phyloP scores from a whole-genome alignment of 2,888 invertebrate genomes.

The Caenorhabditis zanzibari region DNA sequence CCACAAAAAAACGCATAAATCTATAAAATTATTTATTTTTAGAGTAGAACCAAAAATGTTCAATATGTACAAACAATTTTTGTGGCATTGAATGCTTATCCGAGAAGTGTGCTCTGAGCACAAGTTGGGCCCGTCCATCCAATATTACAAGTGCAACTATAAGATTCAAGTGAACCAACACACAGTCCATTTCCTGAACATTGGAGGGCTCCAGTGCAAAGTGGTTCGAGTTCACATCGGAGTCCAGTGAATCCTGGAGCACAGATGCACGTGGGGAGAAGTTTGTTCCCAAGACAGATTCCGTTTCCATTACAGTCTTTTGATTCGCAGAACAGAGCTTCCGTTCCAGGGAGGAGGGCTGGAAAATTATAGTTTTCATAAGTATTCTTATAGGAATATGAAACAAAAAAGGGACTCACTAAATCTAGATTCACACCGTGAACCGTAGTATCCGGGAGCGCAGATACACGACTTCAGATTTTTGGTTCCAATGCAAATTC shows the following conservation, averaged over 20 bases:
- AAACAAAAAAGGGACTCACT: conserved; percentile 38
- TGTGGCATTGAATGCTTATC: conserved; percentile 3
- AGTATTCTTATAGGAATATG: neutral
- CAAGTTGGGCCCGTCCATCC: conserved; percentile 97
- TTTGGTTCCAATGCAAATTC: conserved; percentile 75
- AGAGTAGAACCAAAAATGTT: neutral
- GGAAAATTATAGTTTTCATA: conserved; percentile 2
- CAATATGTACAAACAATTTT: conserved; percentile 20
- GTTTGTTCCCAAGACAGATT: conserved; percentile 72
- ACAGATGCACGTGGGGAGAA: conserved; percentile 73
- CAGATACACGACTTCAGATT: conserved; percentile 71
- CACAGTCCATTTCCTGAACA: conserved; percentile 77
- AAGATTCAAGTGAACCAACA: conserved; percentile 72
- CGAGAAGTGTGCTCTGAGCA: conserved; percentile 60
- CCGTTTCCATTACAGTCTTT: conserved; percentile 76
- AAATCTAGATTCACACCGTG: conserved; percentile 69
- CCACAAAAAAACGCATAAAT: no score
- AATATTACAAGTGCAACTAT: conserved; percentile 87
- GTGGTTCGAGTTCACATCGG: conserved; percentile 78
- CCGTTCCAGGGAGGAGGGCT: conserved; percentile 67
- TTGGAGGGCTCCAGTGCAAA: conserved; percentile 74
- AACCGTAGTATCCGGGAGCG: conserved; percentile 70
- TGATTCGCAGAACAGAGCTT: conserved; percentile 67
- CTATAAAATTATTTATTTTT: conserved; percentile 16
- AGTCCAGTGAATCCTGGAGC: conserved; percentile 77